A percentile compares a stretch with the other conserved stretches of the same genome.
phyloP scores from a whole-genome alignment of 1,140 invertebrate genomes.

The Dryas iulia region DNA sequence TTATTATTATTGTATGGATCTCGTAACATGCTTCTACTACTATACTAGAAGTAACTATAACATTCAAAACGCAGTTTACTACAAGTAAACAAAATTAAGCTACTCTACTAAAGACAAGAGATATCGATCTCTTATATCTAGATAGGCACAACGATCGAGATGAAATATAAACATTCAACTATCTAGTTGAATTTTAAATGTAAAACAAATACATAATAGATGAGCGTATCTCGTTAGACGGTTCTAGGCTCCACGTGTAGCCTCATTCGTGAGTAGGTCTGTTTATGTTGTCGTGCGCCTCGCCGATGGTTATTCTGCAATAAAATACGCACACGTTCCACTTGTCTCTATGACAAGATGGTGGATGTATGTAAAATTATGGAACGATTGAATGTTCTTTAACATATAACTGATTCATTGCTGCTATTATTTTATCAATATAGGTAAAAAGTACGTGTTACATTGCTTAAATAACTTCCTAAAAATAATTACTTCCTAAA shows the following conservation, averaged over 20 bases:
- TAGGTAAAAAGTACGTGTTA: no score
- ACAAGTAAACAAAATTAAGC: neutral
- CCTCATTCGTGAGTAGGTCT: neutral
- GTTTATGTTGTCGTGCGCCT: neutral
- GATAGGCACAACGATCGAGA: no score
- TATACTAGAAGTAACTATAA: neutral
- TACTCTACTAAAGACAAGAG: no score
- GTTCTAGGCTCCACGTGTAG: constrained; percentile 1
- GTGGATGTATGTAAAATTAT: no score
- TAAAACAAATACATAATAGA: neutral
- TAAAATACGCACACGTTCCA: neutral
- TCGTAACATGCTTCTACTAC: constrained; percentile 1
- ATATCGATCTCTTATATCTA: no score
- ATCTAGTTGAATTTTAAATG: neutral
- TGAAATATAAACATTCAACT: no score
- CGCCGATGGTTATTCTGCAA: neutral
- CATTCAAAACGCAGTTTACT: neutral
- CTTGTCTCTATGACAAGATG: neutral
- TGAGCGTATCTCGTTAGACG: neutral
- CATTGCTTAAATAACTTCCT: no score
- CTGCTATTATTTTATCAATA: no score
- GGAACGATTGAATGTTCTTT: no score
- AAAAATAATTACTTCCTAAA: no score
- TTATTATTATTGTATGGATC: constrained; percentile 9
- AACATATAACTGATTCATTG: no score